phyloP scores from a whole-genome alignment of 2,888 invertebrate genomes.

The Dusona sp. region DNA sequence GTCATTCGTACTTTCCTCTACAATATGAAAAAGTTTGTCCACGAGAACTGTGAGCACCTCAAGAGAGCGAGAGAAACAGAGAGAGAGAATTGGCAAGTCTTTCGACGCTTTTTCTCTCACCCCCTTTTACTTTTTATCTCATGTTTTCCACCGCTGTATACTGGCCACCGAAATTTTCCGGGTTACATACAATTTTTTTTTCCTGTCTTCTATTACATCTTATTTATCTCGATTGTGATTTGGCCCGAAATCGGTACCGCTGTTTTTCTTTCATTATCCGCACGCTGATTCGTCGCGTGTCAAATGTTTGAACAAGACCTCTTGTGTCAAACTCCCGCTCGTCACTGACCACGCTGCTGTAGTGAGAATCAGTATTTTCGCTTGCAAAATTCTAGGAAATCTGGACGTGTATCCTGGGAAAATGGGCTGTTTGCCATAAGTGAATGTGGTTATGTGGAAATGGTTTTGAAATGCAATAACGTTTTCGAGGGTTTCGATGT shows the following conservation, averaged over 20 bases:
- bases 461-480: not conserved
- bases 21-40: constrained; percentile 64
- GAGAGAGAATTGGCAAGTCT: constrained; percentile 40
- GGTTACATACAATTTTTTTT: constrained; percentile 22
- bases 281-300: constrained; percentile 58
- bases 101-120: constrained; percentile 11
- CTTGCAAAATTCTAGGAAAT: constrained; percentile 32
- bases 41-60: constrained; percentile 42
- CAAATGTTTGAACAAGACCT: constrained; percentile 57
- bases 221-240: constrained; percentile 39
- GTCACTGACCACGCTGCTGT: not conserved
- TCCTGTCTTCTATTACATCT: constrained; percentile 15
- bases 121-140: not conserved
- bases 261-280: constrained; percentile 66
- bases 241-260: constrained; percentile 11
- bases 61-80: not conserved
- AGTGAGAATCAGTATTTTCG: constrained; percentile 40
- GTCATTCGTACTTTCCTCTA: constrained; percentile 27
- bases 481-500: constrained; percentile 18
- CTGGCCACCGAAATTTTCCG: constrained; percentile 6
- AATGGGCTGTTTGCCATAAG: not conserved
- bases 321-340: not conserved
- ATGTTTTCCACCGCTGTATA: not conserved
- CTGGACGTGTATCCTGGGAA: constrained; percentile 26
- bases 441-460: constrained; percentile 23